Base-by-base conservation (phyloP, 2,113 vertebrate species). In the Pelodiscus sinensis region DNA sequence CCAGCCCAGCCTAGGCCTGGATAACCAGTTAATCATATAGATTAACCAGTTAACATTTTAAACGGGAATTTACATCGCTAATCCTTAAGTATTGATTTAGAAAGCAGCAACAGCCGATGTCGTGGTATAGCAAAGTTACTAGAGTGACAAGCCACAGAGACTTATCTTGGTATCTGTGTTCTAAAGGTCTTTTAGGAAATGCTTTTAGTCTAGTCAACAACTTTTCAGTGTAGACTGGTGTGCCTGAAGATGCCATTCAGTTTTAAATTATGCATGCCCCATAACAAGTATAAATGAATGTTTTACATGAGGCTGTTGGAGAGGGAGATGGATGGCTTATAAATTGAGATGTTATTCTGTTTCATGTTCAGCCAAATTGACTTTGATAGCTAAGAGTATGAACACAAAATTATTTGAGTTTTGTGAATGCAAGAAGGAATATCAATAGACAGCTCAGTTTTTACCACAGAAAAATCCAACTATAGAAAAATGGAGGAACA, bases 321-420 rank as follows among this genome's bases (percentile, higher is more conserved):
- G 22, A 88, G 55, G 73, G 73, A 94, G 85, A 82, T 90, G 87
- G 94, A 55, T 79, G 91, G 79, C 77, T 97, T 93, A 82, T 83
- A 94, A 97, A 96, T 96, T 90, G 86, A 94, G 78, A 84, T 89
- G 73, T 83, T 93, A 18, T 88, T 94, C 44, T 94, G 71, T 94
- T 97, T 93, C 81, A 55, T 90, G 75, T 93, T 95, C 68, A 84
- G 88, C 92, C 75, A 96, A 18, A 94, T 93, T 95, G 90, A 90
- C 88, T 96, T 95, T 94, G 86, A 94, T 96, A 92, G 51, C 78
- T 89, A 24, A 95, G 85, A 84, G 85, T 50, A 89, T 82, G 83
- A 96, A 25, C 85, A 92, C 80, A 94, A 92, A 96, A 86, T 71
- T 94, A 79, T 92, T 90, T 92, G 83, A 92, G 73, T 96, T 96